phyloP scores from a whole-genome alignment of 2,888 invertebrate genomes.

The Pseudococcus jackbeardsleyi region DNA sequence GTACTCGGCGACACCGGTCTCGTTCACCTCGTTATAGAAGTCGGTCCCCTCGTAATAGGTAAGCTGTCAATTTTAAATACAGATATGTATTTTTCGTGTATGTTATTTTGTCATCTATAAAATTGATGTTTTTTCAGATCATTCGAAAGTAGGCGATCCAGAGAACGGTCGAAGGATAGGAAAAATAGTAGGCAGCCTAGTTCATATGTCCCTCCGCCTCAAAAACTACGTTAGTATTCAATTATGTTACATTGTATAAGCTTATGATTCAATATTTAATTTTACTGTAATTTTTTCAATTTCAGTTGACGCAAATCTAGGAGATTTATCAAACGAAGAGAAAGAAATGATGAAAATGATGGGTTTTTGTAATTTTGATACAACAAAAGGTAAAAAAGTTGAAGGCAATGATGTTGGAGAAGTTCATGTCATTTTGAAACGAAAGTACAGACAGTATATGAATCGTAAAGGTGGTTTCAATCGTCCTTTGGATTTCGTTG shows the following conservation, averaged over 20 bases:
- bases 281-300: not conserved
- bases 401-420: constrained; percentile 94
- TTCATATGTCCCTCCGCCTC: constrained; percentile 45
- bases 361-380: constrained; percentile 97
- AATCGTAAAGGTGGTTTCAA: constrained; percentile 99
- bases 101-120: not conserved
- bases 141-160: constrained; percentile 48
- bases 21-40: constrained; percentile 65
- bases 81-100: not conserved
- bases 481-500: constrained; percentile 96
- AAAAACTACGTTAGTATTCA: constrained; percentile 39
- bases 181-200: constrained; percentile 52
- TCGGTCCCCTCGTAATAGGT: constrained; percentile 63
- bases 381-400: constrained; percentile 96
- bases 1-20: constrained; percentile 61
- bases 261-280: not conserved
- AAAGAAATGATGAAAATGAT: constrained; percentile 95
- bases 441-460: constrained; percentile 99
- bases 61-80: not conserved
- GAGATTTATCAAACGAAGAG: constrained; percentile 91
- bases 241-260: not conserved
- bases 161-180: constrained; percentile 64
- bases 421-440: constrained; percentile 94
- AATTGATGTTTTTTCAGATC: constrained; percentile 38
- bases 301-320: constrained; percentile 82